Evolutionary conservation across 2,113 vertebrate species (phyloP).

Genomic region (Pterocles burchelli): DNA sequence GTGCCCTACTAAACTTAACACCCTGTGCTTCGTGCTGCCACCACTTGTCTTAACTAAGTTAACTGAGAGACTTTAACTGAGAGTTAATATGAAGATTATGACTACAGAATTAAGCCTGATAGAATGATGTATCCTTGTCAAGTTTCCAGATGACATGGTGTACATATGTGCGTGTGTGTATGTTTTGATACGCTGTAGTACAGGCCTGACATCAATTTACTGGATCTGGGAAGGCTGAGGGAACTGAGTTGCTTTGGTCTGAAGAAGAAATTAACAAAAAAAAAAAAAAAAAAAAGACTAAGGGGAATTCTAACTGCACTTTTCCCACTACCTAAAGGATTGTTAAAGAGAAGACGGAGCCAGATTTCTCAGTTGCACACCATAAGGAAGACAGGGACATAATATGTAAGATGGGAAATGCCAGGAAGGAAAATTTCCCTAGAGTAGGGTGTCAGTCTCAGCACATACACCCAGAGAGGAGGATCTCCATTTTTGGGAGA

Average conservation of each 20-base stretch:
- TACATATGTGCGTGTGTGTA: fast-evolving
- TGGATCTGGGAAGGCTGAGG: not conserved
- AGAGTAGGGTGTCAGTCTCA: not conserved
- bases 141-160: not conserved
- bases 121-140: not conserved
- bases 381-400: not conserved
- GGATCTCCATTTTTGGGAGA: not conserved
- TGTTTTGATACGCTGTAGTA: not conserved
- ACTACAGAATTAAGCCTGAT: not conserved
- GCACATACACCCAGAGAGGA: not conserved
- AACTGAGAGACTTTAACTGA: not conserved
- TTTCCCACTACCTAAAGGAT: not conserved
- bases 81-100: not conserved
- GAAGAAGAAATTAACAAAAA: not conserved
- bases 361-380: not conserved
- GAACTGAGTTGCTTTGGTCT: not conserved
- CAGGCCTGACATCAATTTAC: not conserved
- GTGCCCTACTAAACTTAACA: not conserved
- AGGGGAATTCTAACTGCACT: not conserved
- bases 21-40: not conserved
- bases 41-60: not conserved
- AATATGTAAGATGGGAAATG: not conserved
- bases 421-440: not conserved
- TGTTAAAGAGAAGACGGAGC: not conserved
- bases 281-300: not conserved